Evolutionary conservation across 2,888 invertebrate species (phyloP), one percentile per base, ranked within the genome.

Genomic region (Cerastis rubricosa): DNA sequence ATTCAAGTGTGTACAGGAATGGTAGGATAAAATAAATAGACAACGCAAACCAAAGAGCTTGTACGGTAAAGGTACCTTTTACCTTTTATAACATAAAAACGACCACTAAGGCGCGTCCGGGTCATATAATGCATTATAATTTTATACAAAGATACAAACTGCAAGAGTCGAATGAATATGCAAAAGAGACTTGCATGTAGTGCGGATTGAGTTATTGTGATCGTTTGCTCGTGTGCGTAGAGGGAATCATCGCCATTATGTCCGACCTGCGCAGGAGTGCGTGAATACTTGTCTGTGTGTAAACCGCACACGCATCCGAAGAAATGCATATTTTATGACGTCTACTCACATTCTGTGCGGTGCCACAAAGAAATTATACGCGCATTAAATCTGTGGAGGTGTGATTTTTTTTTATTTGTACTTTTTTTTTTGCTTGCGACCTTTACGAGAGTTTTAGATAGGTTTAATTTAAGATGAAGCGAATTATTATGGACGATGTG

Each of bases 301-400:
- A 86, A 59, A 89, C 92, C 94, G 92, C 93, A 91, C 92, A 92
- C 91, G 94, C 94, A 93, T 63, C 92, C 92, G 93, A 94, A 96
- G 96, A 96, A 96, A 96, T 96, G 96, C 96, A 96, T 96, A 96
- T 96, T 96, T 96, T 96, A 96, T 96, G 96, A 96, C 95, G 96
- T 96, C 96, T 96, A 95, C 92, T 93, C 95, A 95, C 95, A 96
- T 96, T 95, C 95, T 94, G 94, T 95, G 96, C 96, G 96, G 96
- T 96, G 96, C 96, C 96, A 96, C 96, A 96, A 96, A 96, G 96
- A 96, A 96, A 96, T 96, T 96, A 96, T 96, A 96, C 96, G 96
- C 95, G 92, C 95, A 96, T 96, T 96, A 96, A 96, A 96, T 94
- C 95, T 92, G 92, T 96, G 91, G 95, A 96, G 96, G 95, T 95